Base-by-base conservation (phyloP, 2,888 invertebrate genomes). In the Platynereis dumerilii region DNA sequence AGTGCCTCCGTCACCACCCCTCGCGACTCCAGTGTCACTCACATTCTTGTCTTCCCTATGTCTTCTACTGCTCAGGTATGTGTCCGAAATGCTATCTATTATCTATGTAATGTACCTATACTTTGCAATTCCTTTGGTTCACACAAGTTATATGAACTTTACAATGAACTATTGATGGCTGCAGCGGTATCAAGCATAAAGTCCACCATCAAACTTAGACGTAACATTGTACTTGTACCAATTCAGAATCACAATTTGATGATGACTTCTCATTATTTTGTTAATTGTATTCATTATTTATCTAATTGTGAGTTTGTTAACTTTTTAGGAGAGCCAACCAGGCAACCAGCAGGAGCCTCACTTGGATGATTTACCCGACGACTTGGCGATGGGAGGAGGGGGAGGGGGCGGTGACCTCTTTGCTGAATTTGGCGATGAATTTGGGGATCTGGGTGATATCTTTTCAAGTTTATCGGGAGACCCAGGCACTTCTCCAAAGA, bases 1-100 rank as follows among this genome's bases (percentile, higher is more conserved):
- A 80, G 78, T 62, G 77, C 78, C 61, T 80, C 80, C 2, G 87
- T 98, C 77, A 93, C 93, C 76, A 98, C 98, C 67, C 98, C 98
- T 5, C 90, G 95, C 72, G 98, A 99, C 86, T 94, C 96, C 70
- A 93, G 95, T 65, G 94, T 94, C 83, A 98, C 98, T 67, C 99
- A 99, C 84, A 98, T 99, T 75, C 89, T 99, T 75, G 98, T 98
- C 75, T 98, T 99, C 86, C 98, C 98, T 58, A 98, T 96, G 48
- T 96, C 83, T 3, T 80, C 83, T 29, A 79, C 79, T 10, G 83
- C 82, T 27, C 80, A 78, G 78, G 80, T 79, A 66, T 59, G 60
- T 26, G 15, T 24, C 56, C 10, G 10, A 22, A 58, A 52, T n/a
- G n/a, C n/a, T n/a, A n/a, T n/a, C n/a, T 42, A 42, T 42, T 42